Evolutionary conservation across 2,888 invertebrate genomes (phyloP).

Genomic region (Adelphocoris suturalis): DNA sequence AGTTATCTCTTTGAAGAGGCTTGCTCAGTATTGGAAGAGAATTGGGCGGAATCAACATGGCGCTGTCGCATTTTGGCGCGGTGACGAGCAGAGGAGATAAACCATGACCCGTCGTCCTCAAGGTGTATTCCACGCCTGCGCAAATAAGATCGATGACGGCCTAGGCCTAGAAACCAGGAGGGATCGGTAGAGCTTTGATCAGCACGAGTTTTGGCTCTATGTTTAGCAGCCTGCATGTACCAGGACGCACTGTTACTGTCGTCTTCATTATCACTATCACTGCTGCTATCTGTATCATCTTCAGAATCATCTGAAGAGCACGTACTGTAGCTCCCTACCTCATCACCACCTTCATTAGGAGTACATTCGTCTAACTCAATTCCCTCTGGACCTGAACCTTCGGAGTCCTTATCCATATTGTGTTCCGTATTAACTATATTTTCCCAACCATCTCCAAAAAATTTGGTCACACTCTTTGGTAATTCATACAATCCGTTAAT

Average conservation of each 20-base stretch:
- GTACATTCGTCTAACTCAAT: not conserved
- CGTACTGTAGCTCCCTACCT: not conserved
- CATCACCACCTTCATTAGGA: too few relatives aligned
- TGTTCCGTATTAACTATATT: not conserved
- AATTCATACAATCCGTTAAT: slow-evolving; percentile 38
- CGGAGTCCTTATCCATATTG: not conserved
- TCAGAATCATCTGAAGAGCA: slow-evolving; percentile 41
- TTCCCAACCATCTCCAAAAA: slow-evolving; percentile 41
- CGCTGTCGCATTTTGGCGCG: slow-evolving; percentile 46
- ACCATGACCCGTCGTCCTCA: slow-evolving; percentile 54
- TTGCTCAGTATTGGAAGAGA: not conserved
- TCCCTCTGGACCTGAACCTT: slow-evolving; percentile 31
- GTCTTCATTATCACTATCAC: not conserved
- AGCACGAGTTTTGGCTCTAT: not conserved
- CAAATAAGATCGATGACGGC: slow-evolving; percentile 44
- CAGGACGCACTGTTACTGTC: not conserved
- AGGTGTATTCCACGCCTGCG: slow-evolving; percentile 39
- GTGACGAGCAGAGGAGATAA: slow-evolving; percentile 52
- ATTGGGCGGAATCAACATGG: not conserved
- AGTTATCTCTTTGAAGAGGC: slow-evolving; percentile 35
- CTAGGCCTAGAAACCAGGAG: slow-evolving; percentile 51
- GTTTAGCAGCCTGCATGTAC: not conserved
- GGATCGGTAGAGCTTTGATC: not conserved
- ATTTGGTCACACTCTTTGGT: not conserved
- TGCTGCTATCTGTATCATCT: not conserved